phyloP scores from a whole-genome alignment of 2,113 vertebrate species.

The Crotalus tigris region DNA sequence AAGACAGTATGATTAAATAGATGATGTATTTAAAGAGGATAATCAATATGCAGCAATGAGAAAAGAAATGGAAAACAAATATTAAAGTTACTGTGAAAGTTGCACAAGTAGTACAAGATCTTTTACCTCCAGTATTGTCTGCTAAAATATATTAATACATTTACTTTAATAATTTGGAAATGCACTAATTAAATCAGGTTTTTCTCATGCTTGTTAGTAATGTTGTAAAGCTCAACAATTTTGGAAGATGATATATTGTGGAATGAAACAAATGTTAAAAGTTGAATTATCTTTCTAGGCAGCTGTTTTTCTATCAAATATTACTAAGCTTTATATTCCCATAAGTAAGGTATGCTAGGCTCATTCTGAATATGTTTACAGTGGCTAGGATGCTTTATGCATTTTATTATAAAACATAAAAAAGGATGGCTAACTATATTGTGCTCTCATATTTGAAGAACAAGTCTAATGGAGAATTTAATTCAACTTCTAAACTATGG shows the following conservation, averaged over 20 bases:
- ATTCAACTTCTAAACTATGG: background rate
- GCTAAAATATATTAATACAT: background rate
- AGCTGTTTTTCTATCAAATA: background rate
- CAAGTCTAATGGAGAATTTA: background rate
- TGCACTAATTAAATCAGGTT: background rate
- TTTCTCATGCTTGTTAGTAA: background rate
- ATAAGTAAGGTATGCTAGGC: background rate
- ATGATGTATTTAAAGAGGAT: background rate
- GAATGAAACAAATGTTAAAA: background rate
- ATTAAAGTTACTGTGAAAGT: background rate
- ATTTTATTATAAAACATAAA: background rate
- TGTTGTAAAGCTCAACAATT: background rate
- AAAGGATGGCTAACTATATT: background rate
- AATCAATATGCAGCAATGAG: background rate
- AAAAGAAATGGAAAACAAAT: background rate
- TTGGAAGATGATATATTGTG: background rate
- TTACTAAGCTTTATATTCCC: background rate
- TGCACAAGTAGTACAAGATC: background rate
- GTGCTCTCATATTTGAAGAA: background rate
- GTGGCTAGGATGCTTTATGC: background rate
- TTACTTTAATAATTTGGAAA: background rate
- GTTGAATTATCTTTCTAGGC: background rate
- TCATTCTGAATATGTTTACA: background rate
- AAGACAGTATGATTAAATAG: background rate
- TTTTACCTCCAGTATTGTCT: background rate